Evolutionary conservation across 2,113 vertebrate genomes (phyloP), one percentile per base, ranked within the genome.

Genomic region (Anhinga rufa): DNA sequence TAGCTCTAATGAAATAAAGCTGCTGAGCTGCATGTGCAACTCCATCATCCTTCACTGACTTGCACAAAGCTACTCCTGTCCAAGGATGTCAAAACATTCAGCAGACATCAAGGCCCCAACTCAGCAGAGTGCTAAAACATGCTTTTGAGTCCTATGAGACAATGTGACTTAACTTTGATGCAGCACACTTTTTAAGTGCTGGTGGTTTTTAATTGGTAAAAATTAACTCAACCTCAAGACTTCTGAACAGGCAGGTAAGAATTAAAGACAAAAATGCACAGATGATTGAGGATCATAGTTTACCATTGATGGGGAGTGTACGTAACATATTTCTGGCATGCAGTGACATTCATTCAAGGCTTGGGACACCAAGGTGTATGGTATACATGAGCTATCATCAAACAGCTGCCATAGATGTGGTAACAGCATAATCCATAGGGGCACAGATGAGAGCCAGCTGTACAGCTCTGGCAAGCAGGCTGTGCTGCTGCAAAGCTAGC

Each of bases 231-330:
- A 16, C 12, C 28, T 84, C 21, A 40, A 82, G 21, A 32, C 14
- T 49, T 71, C 31, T 0, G 0, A 58, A 48, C 7, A 72, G 9
- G 14, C 26, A 71, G 32, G 26, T 78, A 24, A 68, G 60, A 58
- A 81, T 31, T 32, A 46, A 46, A 74, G 60, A 66, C 19, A 90
- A 25, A 93, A 86, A 34, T 2, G 4, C 31, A 57, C 36, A 58
- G 9, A 54, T 62, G 29, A 66, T 1, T 31, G n/a, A 71, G 34
- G 28, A 86, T 72, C 62, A 20, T 9, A 61, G 29, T 51, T 42
- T 70, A 24, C 36, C 9, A 1, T 42, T 4, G 0, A n/a, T 4
- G 4, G 10, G 14, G 4, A 70, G 10, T 5, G 6, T 9, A 21
- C 7, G 12, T 20, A 78, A 91, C 13, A 22, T 25, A 20, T 29